Percentiles rank a stretch among this genome's conserved stretches.
phyloP scores from a whole-genome alignment of 2,888 invertebrate genomes.

The Cerastis rubricosa region DNA sequence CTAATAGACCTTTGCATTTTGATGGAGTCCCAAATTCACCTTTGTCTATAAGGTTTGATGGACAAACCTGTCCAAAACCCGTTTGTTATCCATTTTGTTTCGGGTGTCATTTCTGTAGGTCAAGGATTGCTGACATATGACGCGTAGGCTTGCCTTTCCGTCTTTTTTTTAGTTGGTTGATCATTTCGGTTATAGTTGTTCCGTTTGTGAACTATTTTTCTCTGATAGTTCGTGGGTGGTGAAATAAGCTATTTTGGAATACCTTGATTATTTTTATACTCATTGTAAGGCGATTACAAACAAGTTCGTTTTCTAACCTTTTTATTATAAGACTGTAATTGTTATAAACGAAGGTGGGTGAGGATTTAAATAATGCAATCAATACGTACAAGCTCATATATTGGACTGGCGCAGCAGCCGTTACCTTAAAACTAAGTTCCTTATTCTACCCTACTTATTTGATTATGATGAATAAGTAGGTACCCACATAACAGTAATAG shows the following conservation, averaged over 20 bases:
- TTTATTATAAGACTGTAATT: too few species aligned
- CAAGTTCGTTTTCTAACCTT: background rate
- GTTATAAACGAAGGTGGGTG: too few species aligned
- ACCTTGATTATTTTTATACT: background rate
- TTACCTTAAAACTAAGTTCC: too few species aligned
- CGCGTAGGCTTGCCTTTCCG: background rate
- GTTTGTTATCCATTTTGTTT: slow-evolving; percentile 19
- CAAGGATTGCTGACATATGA: background rate
- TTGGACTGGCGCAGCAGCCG: too few species aligned
- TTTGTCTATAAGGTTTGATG: slow-evolving; percentile 52
- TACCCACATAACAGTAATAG: too few species aligned
- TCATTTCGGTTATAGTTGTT: background rate
- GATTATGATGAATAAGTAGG: too few species aligned
- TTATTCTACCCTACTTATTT: too few species aligned
- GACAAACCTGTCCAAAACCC: slow-evolving; percentile 22
- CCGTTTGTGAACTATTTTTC: background rate
- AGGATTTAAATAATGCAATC: too few species aligned
- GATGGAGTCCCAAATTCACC: slow-evolving; percentile 67
- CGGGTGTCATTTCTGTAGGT: slow-evolving; percentile 20
- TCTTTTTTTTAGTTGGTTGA: background rate
- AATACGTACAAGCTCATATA: too few species aligned
- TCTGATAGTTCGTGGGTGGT: too few species aligned
- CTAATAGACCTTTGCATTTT: slow-evolving; percentile 87
- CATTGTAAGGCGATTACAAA: background rate
- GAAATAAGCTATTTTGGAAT: background rate